A percentile compares a stretch with the other conserved stretches of the same genome.
Conservation (phyloP, 2,797 vertebrate species). For the Acanthurus lineatus region DNA sequence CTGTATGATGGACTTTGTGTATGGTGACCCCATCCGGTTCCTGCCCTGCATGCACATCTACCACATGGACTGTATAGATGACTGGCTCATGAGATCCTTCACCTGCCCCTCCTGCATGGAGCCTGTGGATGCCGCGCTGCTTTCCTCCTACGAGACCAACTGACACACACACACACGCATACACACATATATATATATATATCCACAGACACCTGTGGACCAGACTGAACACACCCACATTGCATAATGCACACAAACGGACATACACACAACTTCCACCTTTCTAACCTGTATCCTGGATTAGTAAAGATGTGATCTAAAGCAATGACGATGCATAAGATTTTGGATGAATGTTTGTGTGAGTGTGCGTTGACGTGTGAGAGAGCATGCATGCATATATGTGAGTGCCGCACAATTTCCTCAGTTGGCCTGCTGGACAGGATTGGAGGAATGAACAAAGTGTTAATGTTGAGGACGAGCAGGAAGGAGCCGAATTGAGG, state of each 20-base stretch:
- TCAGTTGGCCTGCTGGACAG: conserved; percentile 87
- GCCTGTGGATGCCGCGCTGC: conserved; percentile 96
- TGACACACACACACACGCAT: conserved; percentile 86
- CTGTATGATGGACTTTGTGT: conserved; percentile 99
- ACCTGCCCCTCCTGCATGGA: conserved; percentile 99
- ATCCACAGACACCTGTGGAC: conserved; percentile 21
- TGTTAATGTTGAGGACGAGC: conserved; percentile 21
- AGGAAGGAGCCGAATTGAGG: conserved; percentile 18
- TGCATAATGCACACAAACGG: conserved; percentile 29
- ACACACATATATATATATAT: conserved; percentile 40
- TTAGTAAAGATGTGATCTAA: conserved; percentile 56
- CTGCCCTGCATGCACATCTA: conserved; percentile 99
- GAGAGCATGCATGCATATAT: background rate
- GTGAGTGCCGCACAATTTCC: conserved; percentile 41
- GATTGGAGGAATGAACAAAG: conserved; percentile 50
- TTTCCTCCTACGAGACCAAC: conserved; percentile 96
- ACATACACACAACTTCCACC: conserved; percentile 42
- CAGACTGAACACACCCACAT: conserved; percentile 32
- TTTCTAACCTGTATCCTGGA: conserved; percentile 59
- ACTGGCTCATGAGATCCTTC: conserved; percentile 98
- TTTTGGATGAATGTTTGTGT: conserved; percentile 18
- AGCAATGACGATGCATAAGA: conserved; percentile 38
- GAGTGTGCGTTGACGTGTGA: background rate
- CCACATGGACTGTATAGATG: conserved; percentile 98
- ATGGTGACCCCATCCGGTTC: conserved; percentile 96